Evolutionary conservation across 2,797 vertebrate genomes (phyloP).

Genomic region (Emydoidea blandingii): DNA sequence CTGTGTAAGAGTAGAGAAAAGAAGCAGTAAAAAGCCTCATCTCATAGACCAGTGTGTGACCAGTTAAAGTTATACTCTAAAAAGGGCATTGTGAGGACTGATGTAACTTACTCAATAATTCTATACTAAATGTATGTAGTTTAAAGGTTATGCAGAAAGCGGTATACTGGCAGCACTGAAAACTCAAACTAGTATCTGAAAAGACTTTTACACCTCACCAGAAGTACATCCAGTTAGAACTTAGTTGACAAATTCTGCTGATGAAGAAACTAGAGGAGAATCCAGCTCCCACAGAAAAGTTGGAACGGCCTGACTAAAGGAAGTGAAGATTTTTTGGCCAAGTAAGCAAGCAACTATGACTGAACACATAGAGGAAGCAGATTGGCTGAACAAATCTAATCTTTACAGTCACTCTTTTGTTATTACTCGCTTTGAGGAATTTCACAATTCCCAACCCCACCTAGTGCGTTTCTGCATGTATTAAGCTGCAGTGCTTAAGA

Average conservation of each 20-base stretch:
- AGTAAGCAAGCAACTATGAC: background rate
- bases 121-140: background rate
- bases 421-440: background rate
- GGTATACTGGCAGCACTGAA: slow-evolving; percentile 6
- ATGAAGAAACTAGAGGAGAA: background rate
- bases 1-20: background rate
- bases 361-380: background rate
- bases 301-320: background rate
- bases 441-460: background rate
- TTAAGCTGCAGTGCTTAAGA: background rate
- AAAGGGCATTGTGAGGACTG: background rate
- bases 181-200: slow-evolving; percentile 5
- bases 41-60: background rate
- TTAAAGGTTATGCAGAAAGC: background rate
- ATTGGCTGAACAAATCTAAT: background rate
- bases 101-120: background rate
- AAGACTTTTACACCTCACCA: background rate
- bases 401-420: background rate
- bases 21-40: background rate
- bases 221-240: background rate
- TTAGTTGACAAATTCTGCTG: background rate
- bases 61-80: background rate
- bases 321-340: background rate
- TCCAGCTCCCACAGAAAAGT: background rate
- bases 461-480: background rate